Evolutionary conservation across 2,888 invertebrate species (phyloP), one percentile per base, ranked within the genome.

Genomic region (Phaonia tiefii): DNA sequence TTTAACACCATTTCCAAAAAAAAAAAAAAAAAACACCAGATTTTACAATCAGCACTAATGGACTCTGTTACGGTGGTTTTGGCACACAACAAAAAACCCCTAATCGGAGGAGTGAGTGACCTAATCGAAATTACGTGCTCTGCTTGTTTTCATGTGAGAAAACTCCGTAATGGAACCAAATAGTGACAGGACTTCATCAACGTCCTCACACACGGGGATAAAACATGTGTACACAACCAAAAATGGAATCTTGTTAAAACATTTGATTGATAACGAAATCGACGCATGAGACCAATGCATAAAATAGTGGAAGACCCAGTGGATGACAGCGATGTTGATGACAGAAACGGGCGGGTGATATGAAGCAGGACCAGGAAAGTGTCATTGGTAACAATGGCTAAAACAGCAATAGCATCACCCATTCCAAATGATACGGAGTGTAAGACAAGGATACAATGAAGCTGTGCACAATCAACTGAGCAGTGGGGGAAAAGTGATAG

Each of bases 81-180:
- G n/a, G 4, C 31, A 31, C 31, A 31, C 4, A 31, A n/a, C n/a
- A n/a, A n/a, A n/a, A n/a, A n/a, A n/a, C n/a, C n/a, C n/a, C n/a
- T n/a, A 31, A 31, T 31, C 70, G 17, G 15, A 70, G 51, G 22
- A 67, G 74, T 11, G 69, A 81, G 72, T 84, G 83, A 85, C 82
- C 86, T 85, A 87, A 88, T 84, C 86, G 86, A 85, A 86, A 88
- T 86, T 87, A 88, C 88, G 88, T 88, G 88, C 87, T 85, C 73
- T 77, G 84, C 84, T 85, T 83, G 83, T 70, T 82, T 65, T 76
- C 58, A 58, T 79, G 78, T 37, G 39, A n/a, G 42, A 63, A 10
- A 63, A 42, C 20, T 31, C 4, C 4, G 31, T 31, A 31, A 31
- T 5, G 31, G 31, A 31, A 31, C 3, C 31, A 31, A 5, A 83